A percentile compares a stretch with the other conserved stretches of the same genome.
phyloP scores from a whole-genome alignment of 2,888 invertebrate species.

The Spisula solida region DNA sequence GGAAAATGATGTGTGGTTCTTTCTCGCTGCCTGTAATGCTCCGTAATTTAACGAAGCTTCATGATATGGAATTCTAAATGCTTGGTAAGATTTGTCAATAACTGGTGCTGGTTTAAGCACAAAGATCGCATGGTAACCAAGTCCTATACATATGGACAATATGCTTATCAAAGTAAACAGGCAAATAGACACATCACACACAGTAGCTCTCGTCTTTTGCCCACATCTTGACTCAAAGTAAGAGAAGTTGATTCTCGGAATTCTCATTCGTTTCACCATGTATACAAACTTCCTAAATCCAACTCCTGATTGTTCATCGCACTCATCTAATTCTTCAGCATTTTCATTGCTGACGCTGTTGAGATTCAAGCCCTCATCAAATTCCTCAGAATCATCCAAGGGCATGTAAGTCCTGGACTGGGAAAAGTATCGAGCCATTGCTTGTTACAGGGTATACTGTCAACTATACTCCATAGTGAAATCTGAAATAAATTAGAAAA shows the following conservation, averaged over 20 bases:
- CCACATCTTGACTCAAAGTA: constrained; percentile 33
- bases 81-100: constrained; percentile 84
- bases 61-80: constrained; percentile 85
- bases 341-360: constrained; percentile 20
- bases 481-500: neutral
- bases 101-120: constrained; percentile 76
- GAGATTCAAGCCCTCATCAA: constrained; percentile 13
- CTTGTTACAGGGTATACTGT: neutral
- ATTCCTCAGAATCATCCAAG: constrained; percentile 27
- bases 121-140: constrained; percentile 78
- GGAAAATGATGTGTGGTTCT: constrained; percentile 60
- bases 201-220: neutral
- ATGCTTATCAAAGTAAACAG: constrained; percentile 66
- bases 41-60: constrained; percentile 80
- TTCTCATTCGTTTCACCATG: constrained; percentile 12
- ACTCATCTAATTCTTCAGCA: constrained; percentile 12
- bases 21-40: constrained; percentile 77
- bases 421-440: constrained; percentile 29
- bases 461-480: neutral
- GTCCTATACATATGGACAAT: constrained; percentile 65
- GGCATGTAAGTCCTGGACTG: constrained; percentile 27
- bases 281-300: constrained; percentile 16
- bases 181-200: constrained; percentile 64
- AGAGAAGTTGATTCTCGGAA: constrained; percentile 45
- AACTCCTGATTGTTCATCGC: neutral